Percentiles rank a stretch among this genome's conserved stretches.
Conservation (phyloP, 2,797 vertebrate species). For the Cossypha polioptera region DNA sequence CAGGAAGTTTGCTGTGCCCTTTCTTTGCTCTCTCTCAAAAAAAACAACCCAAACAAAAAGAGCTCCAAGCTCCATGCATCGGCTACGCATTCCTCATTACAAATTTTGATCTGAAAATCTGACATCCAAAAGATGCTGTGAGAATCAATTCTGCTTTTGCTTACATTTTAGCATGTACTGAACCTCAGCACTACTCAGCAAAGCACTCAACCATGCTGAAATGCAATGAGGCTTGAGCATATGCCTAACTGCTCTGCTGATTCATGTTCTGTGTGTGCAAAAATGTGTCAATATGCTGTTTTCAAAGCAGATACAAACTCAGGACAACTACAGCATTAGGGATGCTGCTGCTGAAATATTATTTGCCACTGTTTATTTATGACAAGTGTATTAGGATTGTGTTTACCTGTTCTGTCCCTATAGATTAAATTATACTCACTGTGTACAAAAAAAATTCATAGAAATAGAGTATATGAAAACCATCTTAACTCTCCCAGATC, state of each 20-base stretch:
- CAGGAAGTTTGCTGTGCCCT: not conserved
- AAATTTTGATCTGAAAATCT: not conserved
- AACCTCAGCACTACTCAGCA: not conserved
- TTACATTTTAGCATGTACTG: not conserved
- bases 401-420: not conserved
- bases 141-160: not conserved
- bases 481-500: not conserved
- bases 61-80: not conserved
- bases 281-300: not conserved
- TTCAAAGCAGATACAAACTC: not conserved
- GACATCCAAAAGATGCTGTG: not conserved
- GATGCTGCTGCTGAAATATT: not conserved
- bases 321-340: not conserved
- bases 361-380: not conserved
- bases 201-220: not conserved
- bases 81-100: not conserved
- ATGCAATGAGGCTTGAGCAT: not conserved
- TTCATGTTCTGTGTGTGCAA: not conserved
- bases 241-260: not conserved
- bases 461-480: not conserved
- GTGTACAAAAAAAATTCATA: not conserved
- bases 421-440: not conserved
- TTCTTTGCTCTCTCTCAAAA: not conserved
- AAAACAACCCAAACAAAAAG: not conserved
- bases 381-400: not conserved